phyloP scores from a whole-genome alignment of 1,140 invertebrate genomes.

The Leptopilina boulardi region DNA sequence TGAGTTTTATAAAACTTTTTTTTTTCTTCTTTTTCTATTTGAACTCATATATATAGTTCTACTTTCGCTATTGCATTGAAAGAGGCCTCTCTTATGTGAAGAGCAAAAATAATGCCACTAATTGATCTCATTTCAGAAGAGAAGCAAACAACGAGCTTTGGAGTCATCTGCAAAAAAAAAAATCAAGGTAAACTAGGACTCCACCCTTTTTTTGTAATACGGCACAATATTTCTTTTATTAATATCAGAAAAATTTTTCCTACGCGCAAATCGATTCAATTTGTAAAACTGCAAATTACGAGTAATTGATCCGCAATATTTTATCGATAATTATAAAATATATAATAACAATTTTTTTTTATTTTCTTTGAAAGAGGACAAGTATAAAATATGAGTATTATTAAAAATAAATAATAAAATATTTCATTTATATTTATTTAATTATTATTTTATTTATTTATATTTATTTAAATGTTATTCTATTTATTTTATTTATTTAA shows the following conservation, averaged over 20 bases:
- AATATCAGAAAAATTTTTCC: neutral
- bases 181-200: conserved; percentile 15
- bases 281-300: neutral
- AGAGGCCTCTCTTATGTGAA: neutral
- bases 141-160: conserved; percentile 3
- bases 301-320: neutral
- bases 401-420: no score
- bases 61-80: conserved; percentile 2
- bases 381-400: no score
- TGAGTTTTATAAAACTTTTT: conserved; percentile 8
- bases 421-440: no score
- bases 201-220: neutral
- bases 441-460: no score
- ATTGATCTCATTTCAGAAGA: conserved; percentile 20
- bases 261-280: neutral
- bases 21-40: neutral
- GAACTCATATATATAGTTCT: neutral
- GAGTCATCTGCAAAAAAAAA: conserved; percentile 20
- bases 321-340: no score
- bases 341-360: no score
- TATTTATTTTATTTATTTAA: no score
- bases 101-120: conserved; percentile 1
- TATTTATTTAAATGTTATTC: no score
- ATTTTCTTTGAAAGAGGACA: no score
- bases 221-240: neutral